Conservation (phyloP, 2,797 vertebrate species). For the Eupleurogrammus muticus region DNA sequence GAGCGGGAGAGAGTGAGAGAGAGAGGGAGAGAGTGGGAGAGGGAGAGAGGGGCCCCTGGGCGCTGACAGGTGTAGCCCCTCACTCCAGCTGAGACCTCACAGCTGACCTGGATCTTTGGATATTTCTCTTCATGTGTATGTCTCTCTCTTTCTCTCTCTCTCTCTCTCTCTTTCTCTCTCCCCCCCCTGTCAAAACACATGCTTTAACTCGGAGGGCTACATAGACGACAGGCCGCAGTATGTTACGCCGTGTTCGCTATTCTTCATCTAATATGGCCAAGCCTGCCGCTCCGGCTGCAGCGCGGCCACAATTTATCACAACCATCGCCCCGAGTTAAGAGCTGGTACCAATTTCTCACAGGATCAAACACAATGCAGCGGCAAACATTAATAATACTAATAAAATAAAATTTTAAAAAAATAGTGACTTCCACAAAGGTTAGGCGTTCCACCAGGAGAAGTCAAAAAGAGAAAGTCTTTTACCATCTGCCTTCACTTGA, state of each 20-base stretch:
- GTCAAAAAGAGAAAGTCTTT: not conserved
- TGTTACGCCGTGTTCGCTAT: conserved; percentile 49
- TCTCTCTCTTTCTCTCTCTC: conserved; percentile 43
- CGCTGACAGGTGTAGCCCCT: conserved; percentile 84
- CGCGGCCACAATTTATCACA: conserved; percentile 29
- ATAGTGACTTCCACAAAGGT: conserved; percentile 11
- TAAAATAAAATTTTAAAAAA: not conserved
- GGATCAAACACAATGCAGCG: conserved; percentile 23
- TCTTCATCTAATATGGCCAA: conserved; percentile 53
- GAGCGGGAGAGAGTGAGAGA: conserved; percentile 45
- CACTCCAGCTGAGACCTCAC: conserved; percentile 84
- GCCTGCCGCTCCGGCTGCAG: conserved; percentile 17
- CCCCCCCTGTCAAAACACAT: conserved; percentile 66
- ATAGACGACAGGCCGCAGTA: conserved; percentile 45
- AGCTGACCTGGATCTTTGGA: conserved; percentile 84
- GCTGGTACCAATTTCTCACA: not conserved
- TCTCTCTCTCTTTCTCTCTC: conserved; percentile 41
- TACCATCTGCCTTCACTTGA: conserved; percentile 3
- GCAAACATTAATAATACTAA: conserved; percentile 8
- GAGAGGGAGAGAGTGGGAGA: conserved; percentile 31
- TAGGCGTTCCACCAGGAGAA: conserved; percentile 13
- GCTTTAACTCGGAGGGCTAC: conserved; percentile 57
- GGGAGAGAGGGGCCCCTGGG: conserved; percentile 73
- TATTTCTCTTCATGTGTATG: conserved; percentile 55
- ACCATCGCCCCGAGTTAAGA: conserved; percentile 24